Conservation (phyloP, 2,888 invertebrate species). For the Euphydryas editha region DNA sequence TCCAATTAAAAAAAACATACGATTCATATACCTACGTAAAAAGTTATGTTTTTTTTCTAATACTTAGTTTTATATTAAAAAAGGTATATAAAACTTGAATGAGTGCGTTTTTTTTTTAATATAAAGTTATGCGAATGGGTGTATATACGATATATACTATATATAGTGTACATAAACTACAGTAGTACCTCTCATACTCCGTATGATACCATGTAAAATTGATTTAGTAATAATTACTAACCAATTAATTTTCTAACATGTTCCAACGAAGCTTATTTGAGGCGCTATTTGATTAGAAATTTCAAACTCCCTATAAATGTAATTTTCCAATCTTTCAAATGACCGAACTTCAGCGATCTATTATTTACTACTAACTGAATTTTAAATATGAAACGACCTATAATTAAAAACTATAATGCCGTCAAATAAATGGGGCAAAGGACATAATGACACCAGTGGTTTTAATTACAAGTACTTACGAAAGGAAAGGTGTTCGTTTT, state of each 20-base stretch:
- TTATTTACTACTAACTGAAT: slow-evolving; percentile 60
- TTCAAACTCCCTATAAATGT: slow-evolving; percentile 66
- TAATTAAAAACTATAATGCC: slow-evolving; percentile 74
- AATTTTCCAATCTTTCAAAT: slow-evolving; percentile 58
- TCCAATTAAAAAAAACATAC: no score
- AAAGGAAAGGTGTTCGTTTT: slow-evolving; percentile 73
- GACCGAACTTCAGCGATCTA: slow-evolving; percentile 60
- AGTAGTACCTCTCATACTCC: not conserved
- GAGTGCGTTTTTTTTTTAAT: no score
- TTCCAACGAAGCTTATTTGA: slow-evolving; percentile 74
- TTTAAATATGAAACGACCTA: slow-evolving; percentile 66
- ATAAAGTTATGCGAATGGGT: not conserved
- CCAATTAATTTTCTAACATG: slow-evolving; percentile 60
- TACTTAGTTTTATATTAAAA: no score
- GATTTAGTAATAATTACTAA: slow-evolving; percentile 58
- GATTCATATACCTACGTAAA: no score
- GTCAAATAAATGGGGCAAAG: slow-evolving; percentile 76
- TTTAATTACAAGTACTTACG: slow-evolving; percentile 74
- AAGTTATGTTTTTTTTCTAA: no score
- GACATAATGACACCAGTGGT: slow-evolving; percentile 73
- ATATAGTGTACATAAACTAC: no score
- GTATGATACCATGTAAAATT: slow-evolving; percentile 12
- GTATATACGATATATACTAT: slow-evolving; percentile 9
- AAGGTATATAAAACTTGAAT: no score
- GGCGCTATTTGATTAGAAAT: slow-evolving; percentile 80